phyloP scores from a whole-genome alignment of 2,888 invertebrate species.

The Drosophila tripunctata region DNA sequence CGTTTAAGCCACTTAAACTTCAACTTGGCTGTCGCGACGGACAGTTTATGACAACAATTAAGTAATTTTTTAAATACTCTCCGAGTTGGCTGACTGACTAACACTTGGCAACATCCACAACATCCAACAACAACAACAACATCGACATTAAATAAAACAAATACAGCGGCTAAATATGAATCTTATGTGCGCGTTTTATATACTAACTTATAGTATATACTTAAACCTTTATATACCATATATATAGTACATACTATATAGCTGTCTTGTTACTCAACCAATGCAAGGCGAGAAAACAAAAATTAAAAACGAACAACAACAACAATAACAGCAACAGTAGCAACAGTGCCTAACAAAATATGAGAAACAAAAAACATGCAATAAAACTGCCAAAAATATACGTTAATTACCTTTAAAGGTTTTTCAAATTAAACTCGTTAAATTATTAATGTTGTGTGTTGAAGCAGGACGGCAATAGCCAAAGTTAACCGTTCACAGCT shows the following conservation, averaged over 20 bases:
- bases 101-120: constrained; percentile 44
- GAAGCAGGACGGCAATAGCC: constrained; percentile 44
- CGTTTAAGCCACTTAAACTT: constrained; percentile 50
- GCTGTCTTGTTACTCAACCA: constrained; percentile 61
- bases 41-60: constrained; percentile 76
- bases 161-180: constrained; percentile 49
- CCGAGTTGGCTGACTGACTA: constrained; percentile 55
- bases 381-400: constrained; percentile 78
- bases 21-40: constrained; percentile 39
- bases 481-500: constrained; percentile 39
- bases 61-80: constrained; percentile 76
- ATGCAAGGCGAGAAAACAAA: constrained; percentile 46
- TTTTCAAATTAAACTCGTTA: constrained; percentile 79
- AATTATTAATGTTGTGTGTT: constrained; percentile 59
- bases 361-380: constrained; percentile 52
- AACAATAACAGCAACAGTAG: constrained; percentile 13
- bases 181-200: constrained; percentile 41
- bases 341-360: constrained; percentile 15
- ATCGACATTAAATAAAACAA: constrained; percentile 36
- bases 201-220: constrained; percentile 10
- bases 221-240: constrained; percentile 8
- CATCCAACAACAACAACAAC: background rate
- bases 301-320: constrained; percentile 12
- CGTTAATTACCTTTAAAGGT: constrained; percentile 79
- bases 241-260: constrained; percentile 26